Base-by-base conservation (phyloP, 2,113 vertebrate species). In the Connochaetes taurinus region DNA sequence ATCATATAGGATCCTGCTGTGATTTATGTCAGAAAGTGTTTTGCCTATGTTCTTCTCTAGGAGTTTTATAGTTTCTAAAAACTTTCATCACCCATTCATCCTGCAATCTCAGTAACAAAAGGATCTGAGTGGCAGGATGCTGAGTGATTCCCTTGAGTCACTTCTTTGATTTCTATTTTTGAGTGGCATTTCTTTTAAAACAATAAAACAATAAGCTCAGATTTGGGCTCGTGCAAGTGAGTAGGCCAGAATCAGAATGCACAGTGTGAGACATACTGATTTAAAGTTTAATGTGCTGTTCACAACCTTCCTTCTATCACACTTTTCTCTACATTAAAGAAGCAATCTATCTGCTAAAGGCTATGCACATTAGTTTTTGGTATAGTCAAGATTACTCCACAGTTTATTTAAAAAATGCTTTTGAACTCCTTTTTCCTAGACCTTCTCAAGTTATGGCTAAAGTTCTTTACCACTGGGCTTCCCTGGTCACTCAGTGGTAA, bases 111-210 rank as follows among this genome's bases (percentile, higher is more conserved):
- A 64, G 33, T 19, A 57, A 83, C 16, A 29, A 78, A 53, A 74
- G 11, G 13, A 21, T 33, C 58, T 81, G 58, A 3, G 19, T 10
- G 10, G 9, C 33, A 60, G 43, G 43, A 71, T 15, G 12, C 19
- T 21, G 23, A 43, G 1, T 4, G 3, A n/a, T n/a, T 7, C 43
- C 6, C 19, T 74, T 45, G 43, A 58, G 50, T 80, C 45, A 58
- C 33, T 81, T 90, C 60, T 93, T 93, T 76, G 87, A 25, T 71
- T 71, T 52, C 53, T 92, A 45, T 21, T 90, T 96, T 87, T 53
- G 5, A 52, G 29, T 45, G 11, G 6, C 1, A 36, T 87, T 90
- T 88, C 33, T 91, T 90, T 94, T 15, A 52, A 67, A 47, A 43
- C 86, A 36, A 31, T 1, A 31, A 40, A 50, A 58, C 2, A 50